Conservation (phyloP, 35 echinoderm and acorn worm species). For the Heliocidaris erythrogramma region DNA sequence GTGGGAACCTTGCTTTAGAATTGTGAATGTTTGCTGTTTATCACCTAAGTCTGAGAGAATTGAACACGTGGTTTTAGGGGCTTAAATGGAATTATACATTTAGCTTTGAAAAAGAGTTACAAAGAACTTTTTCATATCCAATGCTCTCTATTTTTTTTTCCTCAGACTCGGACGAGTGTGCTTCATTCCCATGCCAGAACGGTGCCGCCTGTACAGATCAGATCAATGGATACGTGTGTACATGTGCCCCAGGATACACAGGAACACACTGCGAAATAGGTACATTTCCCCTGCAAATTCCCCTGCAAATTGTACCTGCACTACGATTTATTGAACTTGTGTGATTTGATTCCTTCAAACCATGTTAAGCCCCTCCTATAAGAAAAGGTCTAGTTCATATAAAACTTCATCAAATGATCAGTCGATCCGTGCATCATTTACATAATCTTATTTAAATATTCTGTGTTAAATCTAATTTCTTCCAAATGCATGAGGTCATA, state of each 20-base stretch:
- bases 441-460: too few species aligned
- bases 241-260: conserved; percentile 40
- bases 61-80: neutral
- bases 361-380: neutral
- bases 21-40: neutral
- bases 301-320: neutral
- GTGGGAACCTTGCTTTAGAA: too few species aligned
- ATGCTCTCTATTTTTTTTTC: neutral
- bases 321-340: neutral
- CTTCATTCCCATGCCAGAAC: conserved; percentile 53
- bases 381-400: too few species aligned
- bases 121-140: neutral
- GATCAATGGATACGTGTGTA: conserved; percentile 49
- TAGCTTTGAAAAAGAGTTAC: neutral
- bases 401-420: too few species aligned
- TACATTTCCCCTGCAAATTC: neutral
- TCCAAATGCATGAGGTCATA: too few species aligned
- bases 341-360: neutral
- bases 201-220: conserved; percentile 45
- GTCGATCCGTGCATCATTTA: too few species aligned
- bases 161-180: conserved; percentile 49
- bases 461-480: too few species aligned
- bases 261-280: conserved; percentile 48
- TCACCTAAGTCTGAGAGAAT: neutral
- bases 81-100: neutral